A percentile compares a stretch with the other conserved stretches of the same genome.
Evolutionary conservation across 2,113 vertebrate genomes (phyloP).

Genomic region (Poeciliopsis turrubarensis): DNA sequence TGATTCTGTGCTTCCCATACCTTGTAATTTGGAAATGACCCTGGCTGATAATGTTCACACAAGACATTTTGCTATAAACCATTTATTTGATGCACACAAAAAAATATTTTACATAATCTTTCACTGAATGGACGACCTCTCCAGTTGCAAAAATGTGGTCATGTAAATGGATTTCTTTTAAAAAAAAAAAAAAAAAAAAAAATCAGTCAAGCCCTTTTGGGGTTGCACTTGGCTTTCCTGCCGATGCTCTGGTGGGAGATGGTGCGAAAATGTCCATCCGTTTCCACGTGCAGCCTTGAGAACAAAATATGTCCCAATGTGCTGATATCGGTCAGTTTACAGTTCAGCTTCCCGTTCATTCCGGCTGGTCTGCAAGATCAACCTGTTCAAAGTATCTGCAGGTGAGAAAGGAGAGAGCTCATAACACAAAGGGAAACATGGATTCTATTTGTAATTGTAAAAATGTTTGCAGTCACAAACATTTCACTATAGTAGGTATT

Average conservation of each 20-base stretch:
- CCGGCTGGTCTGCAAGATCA: constrained; percentile 87
- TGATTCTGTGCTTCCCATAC: too few relatives aligned
- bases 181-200: too few relatives aligned
- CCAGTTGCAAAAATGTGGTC: background rate
- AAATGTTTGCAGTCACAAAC: too few relatives aligned
- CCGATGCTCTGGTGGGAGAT: background rate
- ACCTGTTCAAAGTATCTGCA: constrained; percentile 94
- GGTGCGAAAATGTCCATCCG: background rate
- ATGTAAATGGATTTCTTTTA: background rate
- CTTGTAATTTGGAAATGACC: too few relatives aligned
- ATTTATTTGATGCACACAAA: too few relatives aligned
- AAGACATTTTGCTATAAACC: too few relatives aligned
- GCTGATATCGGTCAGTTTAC: background rate
- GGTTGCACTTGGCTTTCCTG: background rate
- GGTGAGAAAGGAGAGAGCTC: constrained; percentile 14
- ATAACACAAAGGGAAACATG: background rate
- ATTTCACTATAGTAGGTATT: background rate
- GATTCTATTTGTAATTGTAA: too few relatives aligned
- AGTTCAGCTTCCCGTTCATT: constrained; percentile 22
- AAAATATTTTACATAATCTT: too few relatives aligned
- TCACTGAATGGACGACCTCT: too few relatives aligned
- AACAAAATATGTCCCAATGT: background rate
- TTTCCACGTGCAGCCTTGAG: background rate
- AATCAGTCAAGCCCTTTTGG: background rate
- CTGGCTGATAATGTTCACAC: too few relatives aligned